Conservation (phyloP, 2,113 vertebrate species). For the Dolichallabes microphthalmus region DNA sequence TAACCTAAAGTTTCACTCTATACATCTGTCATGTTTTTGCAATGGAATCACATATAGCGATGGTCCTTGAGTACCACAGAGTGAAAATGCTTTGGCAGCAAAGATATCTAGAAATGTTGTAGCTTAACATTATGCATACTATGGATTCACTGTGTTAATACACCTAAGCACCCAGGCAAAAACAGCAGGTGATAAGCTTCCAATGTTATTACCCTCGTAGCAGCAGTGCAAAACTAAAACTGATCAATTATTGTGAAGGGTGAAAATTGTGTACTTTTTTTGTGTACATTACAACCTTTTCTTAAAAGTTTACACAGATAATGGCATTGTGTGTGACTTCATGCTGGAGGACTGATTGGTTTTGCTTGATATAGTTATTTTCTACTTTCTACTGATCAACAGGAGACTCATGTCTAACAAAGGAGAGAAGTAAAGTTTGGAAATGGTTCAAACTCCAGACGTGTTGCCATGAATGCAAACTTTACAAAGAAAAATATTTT, state of each 20-base stretch:
- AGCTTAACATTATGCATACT: background rate
- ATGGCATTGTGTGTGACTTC: background rate
- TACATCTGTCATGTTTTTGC: slow-evolving; percentile 21
- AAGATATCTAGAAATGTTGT: background rate
- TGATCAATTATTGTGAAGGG: background rate
- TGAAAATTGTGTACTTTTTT: background rate
- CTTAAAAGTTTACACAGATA: background rate
- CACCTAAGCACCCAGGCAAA: background rate
- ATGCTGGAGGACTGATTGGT: background rate
- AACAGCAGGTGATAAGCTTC: background rate
- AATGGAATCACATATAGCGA: slow-evolving; percentile 11
- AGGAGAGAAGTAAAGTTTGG: slow-evolving; percentile 34
- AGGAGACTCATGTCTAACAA: background rate
- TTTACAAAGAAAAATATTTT: slow-evolving; percentile 10
- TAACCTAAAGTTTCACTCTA: slow-evolving; percentile 25
- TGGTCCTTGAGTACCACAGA: background rate
- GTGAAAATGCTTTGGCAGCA: background rate
- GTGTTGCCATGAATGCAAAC: slow-evolving; percentile 65
- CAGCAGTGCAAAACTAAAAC: background rate
- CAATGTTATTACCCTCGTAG: background rate
- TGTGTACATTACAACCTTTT: background rate
- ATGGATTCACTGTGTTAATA: background rate
- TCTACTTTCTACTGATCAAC: slow-evolving; percentile 48
- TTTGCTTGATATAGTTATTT: slow-evolving; percentile 32
- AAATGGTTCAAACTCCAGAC: slow-evolving; percentile 56